Base-by-base conservation (phyloP, 2,113 vertebrate genomes). In the Aldabrachelys gigantea region DNA sequence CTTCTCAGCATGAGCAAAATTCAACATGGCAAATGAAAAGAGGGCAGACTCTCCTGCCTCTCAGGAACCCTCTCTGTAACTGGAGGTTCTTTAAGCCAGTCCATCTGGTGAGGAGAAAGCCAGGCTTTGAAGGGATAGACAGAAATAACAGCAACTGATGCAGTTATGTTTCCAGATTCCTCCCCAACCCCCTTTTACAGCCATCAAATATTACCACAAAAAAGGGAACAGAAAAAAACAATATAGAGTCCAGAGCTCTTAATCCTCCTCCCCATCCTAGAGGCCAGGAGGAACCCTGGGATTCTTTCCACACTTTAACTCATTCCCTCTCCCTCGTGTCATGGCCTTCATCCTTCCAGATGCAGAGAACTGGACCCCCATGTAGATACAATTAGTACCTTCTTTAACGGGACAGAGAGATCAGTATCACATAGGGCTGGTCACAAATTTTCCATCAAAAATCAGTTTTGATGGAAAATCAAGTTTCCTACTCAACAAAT, bases 61-160 rank as follows among this genome's bases (percentile, higher is more conserved):
- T 0, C 1, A 50, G 90, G 82, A 96, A 24, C 62, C 80, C 52
- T 59, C 0, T 1, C 78, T 72, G 86, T 59, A 95, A 80, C 87
- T 89, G 93, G 85, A 95, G 90, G 88, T 47, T 94, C 72, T 65
- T 75, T 95, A 91, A 91, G 93, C 87, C 54, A 1, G 87, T 91
- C 93, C 94, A 96, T 96, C 95, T 96, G 97, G 95, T 95, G 93
- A 76, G 87, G 93, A 94, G 85, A 88, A 91, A 82, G 92, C 80
- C 0, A 65, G 89, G 91, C 90, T 97, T 86, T 91, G 93, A 86
- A 85, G 90, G 93, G 91, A 92, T 54, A 96, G 96, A 92, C 80
- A 90, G 96, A 97, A 97, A 96, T 94, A 96, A 96, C 93, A 97
- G 92, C 96, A 93, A 95, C 94, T 96, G 76, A 88, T 96, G 87